Base-by-base conservation (phyloP, 2,113 vertebrate species). In the Bolborhynchus lineola region DNA sequence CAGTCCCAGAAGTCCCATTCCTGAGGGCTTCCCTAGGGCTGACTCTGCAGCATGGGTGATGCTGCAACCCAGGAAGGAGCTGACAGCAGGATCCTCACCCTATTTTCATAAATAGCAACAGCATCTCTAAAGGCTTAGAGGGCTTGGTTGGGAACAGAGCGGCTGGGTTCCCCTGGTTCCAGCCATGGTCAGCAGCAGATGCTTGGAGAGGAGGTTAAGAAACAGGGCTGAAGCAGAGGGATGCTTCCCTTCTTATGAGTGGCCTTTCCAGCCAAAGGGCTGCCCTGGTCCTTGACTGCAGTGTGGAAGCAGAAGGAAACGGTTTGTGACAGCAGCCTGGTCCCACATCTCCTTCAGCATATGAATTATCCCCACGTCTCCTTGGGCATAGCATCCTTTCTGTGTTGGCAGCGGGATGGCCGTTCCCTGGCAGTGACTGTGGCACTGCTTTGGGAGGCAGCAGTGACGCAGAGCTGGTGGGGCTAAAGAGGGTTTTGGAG, bases 381-480 rank as follows among this genome's bases (percentile, higher is more conserved):
- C 31, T 68, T 0, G 0, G 42, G 25, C 0, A 0, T 10, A 67
- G 46, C 55, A 77, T 81, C 44, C 55, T 46, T 74, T 28, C 26
- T 50, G 49, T 0, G 0, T n/a, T n/a, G 37, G 31, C 0, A 0
- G 37, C 11, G 19, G 59, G 46, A 15, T 50, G 69, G n/a, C 50
- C 0, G 8, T 37, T 82, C 17, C 28, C 29, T 35, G 23, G 9
- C 68, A 83, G 80, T 15, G 42, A 31, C 71, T 1, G 2, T 17
- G 31, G 49, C 68, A n/a, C 50, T 7, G 28, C 33, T 39, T 26
- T 70, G 72, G 77, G 17, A 67, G 44, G 64, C 60, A 84, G 42
- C 41, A 20, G n/a, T 42, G 59, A 7, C 1, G 7, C 60, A 46
- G 37, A 63, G 25, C 77, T 84, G 84, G 16, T 63, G 59, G 46